A percentile compares a stretch with the other conserved stretches of the same genome.
Evolutionary conservation across 2,113 vertebrate genomes (phyloP).

Genomic region (Cyrtonyx montezumae): DNA sequence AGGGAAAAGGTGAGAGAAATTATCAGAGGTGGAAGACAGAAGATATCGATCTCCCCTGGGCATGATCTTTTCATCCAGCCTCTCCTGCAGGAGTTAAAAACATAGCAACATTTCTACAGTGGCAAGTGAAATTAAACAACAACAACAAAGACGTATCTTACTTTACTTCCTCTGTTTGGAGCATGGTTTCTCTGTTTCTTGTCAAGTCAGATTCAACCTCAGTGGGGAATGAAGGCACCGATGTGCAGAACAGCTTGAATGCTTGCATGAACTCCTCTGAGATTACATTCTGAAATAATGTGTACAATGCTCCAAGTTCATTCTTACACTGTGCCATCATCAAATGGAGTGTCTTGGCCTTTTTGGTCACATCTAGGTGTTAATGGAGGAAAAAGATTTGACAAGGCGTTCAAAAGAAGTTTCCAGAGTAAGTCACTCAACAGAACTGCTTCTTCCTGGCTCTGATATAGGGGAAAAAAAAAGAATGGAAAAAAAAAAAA

Average conservation of each 20-base stretch:
- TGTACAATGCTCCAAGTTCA: background rate
- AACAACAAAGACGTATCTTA: background rate
- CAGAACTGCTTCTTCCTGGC: background rate
- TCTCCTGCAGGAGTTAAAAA: background rate
- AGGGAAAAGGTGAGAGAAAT: background rate
- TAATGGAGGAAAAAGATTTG: background rate
- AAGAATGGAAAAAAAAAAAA: too few species aligned
- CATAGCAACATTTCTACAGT: background rate
- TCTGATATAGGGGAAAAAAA: background rate
- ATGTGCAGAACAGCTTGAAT: background rate
- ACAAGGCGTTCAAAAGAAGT: background rate
- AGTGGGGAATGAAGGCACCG: background rate
- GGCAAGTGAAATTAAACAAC: background rate
- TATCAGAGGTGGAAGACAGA: background rate
- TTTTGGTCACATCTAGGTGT: background rate
- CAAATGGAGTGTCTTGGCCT: background rate
- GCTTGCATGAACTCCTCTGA: background rate
- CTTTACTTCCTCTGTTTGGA: background rate
- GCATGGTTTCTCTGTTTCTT: background rate
- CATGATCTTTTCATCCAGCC: accelerated
- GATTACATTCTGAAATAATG: background rate
- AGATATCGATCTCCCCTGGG: accelerated
- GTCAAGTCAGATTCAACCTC: background rate
- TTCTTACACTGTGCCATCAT: background rate
- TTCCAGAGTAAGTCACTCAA: background rate